A percentile compares a stretch with the other conserved stretches of the same genome.
Evolutionary conservation across 2,888 invertebrate species (phyloP).

Genomic region (Branchipolynoe longqiensis): DNA sequence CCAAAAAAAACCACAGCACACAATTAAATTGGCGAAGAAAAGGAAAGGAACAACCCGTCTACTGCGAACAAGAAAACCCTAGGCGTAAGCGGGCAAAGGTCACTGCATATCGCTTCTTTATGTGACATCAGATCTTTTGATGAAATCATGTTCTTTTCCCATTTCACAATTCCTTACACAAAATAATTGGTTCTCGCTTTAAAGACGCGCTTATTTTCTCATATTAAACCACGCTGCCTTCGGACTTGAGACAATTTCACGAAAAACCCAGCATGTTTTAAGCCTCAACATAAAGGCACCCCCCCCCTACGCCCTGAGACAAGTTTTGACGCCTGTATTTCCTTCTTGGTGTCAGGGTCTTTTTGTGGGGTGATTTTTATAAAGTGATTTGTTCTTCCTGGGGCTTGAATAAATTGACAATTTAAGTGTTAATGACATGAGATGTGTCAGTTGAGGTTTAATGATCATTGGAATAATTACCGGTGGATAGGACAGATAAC

Average conservation of each 20-base stretch:
- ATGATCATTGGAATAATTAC: too few relatives aligned
- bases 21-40: too few relatives aligned
- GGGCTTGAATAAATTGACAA: neutral
- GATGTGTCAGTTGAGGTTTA: neutral
- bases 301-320: neutral
- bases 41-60: too few relatives aligned
- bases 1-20: too few relatives aligned
- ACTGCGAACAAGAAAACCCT: too few relatives aligned
- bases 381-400: neutral
- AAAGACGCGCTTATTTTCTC: neutral
- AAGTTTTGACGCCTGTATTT: constrained; percentile 12
- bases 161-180: constrained; percentile 3
- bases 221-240: neutral
- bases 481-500: too few relatives aligned
- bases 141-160: neutral
- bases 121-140: constrained; percentile 3
- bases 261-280: too few relatives aligned
- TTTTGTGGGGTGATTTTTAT: too few relatives aligned
- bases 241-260: neutral
- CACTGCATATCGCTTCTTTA: constrained; percentile 16
- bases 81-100: too few relatives aligned
- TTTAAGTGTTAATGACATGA: constrained; percentile 7
- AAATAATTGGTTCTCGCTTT: neutral
- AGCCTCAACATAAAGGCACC: too few relatives aligned
- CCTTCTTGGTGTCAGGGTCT: too few relatives aligned